Base-by-base conservation (phyloP, 2,797 vertebrate species). In the Pseudotriccus pelzelni region DNA sequence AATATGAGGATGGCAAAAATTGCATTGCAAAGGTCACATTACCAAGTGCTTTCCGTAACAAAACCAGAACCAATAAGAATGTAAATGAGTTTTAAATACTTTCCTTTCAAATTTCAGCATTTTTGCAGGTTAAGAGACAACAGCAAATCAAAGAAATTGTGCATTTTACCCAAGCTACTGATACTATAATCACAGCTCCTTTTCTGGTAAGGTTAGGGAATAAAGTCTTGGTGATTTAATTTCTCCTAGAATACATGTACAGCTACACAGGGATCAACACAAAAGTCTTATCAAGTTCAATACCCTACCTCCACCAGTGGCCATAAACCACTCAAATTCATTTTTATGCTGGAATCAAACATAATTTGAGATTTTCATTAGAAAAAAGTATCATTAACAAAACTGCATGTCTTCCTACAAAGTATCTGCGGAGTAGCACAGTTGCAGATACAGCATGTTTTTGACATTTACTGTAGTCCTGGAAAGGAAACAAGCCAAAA, bases 381-480 rank as follows among this genome's bases (percentile, higher is more conserved):
- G 11, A 25, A 30, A 47, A 59, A 27, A 2, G 37, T 25, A 58
- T 34, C 47, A 47, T 70, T 72, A 77, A 92, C 1, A 16, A 60
- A 84, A 47, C 1, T 56, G 30, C 18, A 32, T 4, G 10, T 34
- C 44, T 84, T 70, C 60, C 68, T 84, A 60, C 55, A 59, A 63
- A 66, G 24, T 37, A 56, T 36, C 73, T 70, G 39, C 1, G 12
- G 50, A 90, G 84, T n/a, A 64, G 78, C 30, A n/a, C 12, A 72
- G 32, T 19, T 30, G 3, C 66, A 94, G 68, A 68, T 80, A 77
- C 25, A 58, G 49, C 66, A 55, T 55, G 64, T 50, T 68, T 89
- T 52, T 94, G 81, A 89, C 84, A 92, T 93, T 95, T 94, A 83
- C 64, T 68, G 62, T 62, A 91, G 70, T 39, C 34, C 58, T 72